Conservation (phyloP, 2,797 vertebrate species). For the Phrynocephalus forsythii region DNA sequence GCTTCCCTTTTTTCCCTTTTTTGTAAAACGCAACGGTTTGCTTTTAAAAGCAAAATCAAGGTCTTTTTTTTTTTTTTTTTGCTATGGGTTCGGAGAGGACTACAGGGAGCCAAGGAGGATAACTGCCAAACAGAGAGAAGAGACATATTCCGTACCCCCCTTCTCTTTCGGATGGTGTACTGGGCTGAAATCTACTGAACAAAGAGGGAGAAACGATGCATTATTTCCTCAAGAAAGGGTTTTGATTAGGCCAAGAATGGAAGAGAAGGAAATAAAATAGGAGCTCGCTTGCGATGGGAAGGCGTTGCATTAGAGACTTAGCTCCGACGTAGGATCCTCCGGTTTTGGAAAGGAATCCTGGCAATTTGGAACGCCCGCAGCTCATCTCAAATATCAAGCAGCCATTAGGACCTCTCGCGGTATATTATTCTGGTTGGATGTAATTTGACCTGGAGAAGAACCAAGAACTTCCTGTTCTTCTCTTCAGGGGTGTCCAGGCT, state of each 20-base stretch:
- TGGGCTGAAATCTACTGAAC: constrained; percentile 49
- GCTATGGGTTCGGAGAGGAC: not conserved
- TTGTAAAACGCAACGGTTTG: not conserved
- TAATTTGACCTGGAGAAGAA: not conserved
- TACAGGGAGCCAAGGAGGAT: constrained; percentile 39
- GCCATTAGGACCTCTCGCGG: not conserved
- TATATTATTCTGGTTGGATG: not conserved
- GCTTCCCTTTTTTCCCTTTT: not conserved
- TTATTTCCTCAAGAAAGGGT: constrained; percentile 74
- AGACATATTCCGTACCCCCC: constrained; percentile 55
- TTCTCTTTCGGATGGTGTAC: constrained; percentile 60
- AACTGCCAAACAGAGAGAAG: constrained; percentile 71
- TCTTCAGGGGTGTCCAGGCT: too few species aligned
- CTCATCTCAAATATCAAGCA: not conserved
- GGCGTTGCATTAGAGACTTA: not conserved
- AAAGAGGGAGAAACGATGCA: constrained; percentile 70
- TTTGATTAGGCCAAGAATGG: constrained; percentile 71
- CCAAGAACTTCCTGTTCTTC: not conserved
- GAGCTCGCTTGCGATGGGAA: constrained; percentile 49
- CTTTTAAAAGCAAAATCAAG: constrained; percentile 19
- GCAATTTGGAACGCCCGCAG: not conserved
- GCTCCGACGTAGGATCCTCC: not conserved
- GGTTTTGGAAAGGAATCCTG: not conserved
- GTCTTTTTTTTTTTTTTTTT: not conserved
- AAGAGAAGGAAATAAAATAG: constrained; percentile 37